Base-by-base conservation (phyloP, 2,888 invertebrate genomes). In the Parelbella ahira region DNA sequence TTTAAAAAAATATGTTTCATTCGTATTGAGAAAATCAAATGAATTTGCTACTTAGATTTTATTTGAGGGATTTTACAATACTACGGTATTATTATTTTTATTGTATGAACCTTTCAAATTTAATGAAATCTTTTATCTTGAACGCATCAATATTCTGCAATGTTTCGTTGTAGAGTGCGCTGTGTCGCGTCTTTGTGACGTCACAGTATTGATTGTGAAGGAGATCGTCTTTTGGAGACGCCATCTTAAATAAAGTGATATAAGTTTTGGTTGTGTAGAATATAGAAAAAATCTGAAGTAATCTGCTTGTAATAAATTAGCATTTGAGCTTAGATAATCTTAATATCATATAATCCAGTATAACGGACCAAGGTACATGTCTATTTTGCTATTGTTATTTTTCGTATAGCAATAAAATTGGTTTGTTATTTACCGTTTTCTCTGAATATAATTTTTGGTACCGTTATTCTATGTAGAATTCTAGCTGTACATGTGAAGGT, bases 341-440 rank as follows among this genome's bases (percentile, higher is more conserved):
- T 73, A 65, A 71, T 68, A 70, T 60, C 54, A 60, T 70, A 60
- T 83, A 88, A 91, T 90, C 90, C 90, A 91, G 90, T 90, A 90
- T 92, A 91, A 92, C 92, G 93, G 91, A 93, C 93, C 93, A 92
- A 93, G 92, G 93, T 93, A 90, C 77, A 87, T 64, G 57, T 62
- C 68, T 88, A 89, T 89, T 89, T 89, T 69, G 57, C 57, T 67
- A 63, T 73, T 77, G 68, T 66, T 70, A 61, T 50, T 44, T 68
- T 68, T 60, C 59, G 45, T 53, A 51, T 49, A 67, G 57, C 56
- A 54, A 61, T 62, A 63, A 60, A 75, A 75, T 68, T 73, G 65
- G 77, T 84, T 82, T 65, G 64, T 71, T 86, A 81, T 86, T 82
- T 84, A 84, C 81, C 68, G 80, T 82, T 78, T 69, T 63, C 63